Evolutionary conservation across 2,113 vertebrate genomes (phyloP), one percentile per base, ranked within the genome.

Genomic region (Sapajus apella): DNA sequence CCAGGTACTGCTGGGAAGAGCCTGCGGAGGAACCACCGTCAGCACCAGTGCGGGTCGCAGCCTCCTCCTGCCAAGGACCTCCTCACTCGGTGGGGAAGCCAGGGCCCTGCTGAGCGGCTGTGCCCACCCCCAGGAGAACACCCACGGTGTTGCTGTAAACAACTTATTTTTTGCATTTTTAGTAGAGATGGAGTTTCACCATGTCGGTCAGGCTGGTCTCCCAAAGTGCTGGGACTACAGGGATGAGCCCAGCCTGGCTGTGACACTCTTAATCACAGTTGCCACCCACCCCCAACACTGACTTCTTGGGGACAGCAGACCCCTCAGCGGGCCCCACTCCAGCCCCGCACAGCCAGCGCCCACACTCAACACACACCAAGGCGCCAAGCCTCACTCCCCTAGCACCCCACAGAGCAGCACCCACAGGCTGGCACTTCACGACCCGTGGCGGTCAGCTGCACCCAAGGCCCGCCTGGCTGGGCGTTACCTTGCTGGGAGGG

Each of bases 1-100:
- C 99, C 98, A 99, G 98, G 98, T 99, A 99, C 99, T 99, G 99
- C 98, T 99, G 99, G 11, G 99, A 99, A 92, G 99, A 99, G 97
- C 99, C 99, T 99, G 99, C 61, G 98, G 98, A 87, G 16, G 5
- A 12, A 7, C 32, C 66, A 68, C 61, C 6, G 12, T 64, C 27
- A 64, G 61, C 61, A 12, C 12, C 12, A 30, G 27, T 6, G 12
- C 27, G 27, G 12, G 61, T 12, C 12, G 5, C 12, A 5, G 27
- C 61, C 27, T 64, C 61, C 66, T 35, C 32, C 66, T 32, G 16
- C 6, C 3, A 6, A 35, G 66, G 66, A 35, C 66, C 16, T 17
- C 32, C 16, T 64, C 27, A 6, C 61, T 30, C 27, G 5, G 27
- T 30, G 27, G 61, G 27, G 61, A 35, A 68, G 7, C 66, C 32